Base-by-base conservation (phyloP, 2,888 invertebrate genomes). In the Exocentrus adspersus region DNA sequence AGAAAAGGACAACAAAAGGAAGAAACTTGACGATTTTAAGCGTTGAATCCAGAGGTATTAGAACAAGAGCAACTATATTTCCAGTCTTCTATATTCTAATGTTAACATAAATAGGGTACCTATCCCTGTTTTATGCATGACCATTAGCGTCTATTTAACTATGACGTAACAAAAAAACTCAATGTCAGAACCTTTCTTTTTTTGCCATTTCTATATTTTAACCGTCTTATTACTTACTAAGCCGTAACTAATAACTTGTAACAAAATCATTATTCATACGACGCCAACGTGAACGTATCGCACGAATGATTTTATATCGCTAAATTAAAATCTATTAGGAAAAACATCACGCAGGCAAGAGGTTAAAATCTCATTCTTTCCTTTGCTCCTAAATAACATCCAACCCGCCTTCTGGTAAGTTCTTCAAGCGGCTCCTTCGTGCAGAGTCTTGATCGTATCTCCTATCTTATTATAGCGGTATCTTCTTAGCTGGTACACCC, bases 391-490 rank as follows among this genome's bases (percentile, higher is more conserved):
- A 48, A 48, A 28, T 43, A 54, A 30, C 45, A 43, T 43, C 45
- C 30, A 28, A 54, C 43, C 43, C 54, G 54, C 54, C 54, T 54
- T 43, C 42, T 54, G 43, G 24, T 28, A 30, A 43, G 54, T 43
- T 54, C 54, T 54, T 54, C 42, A 28, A 28, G 43, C 37, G 52
- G 72, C 74, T 72, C 74, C 74, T 71, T 70, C 65, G 69, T n/a
- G 37, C 37, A 68, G 68, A 72, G 64, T 64, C 66, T 68, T 71
- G 43, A 48, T 68, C 69, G 71, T 68, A 74, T 75, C 73, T 72
- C 65, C 68, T 74, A 76, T 77, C 76, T 77, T 74, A 72, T 75
- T 77, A 77, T 78, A 78, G 78, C 77, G 77, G 76, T 77, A 77
- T 74, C 76, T 69, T 74, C 76, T 69, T 74, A 71, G 75, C 75